A percentile compares a stretch with the other conserved stretches of the same genome.
Conservation (phyloP, 2,797 vertebrate species). For the Onychomys leucogaster region DNA sequence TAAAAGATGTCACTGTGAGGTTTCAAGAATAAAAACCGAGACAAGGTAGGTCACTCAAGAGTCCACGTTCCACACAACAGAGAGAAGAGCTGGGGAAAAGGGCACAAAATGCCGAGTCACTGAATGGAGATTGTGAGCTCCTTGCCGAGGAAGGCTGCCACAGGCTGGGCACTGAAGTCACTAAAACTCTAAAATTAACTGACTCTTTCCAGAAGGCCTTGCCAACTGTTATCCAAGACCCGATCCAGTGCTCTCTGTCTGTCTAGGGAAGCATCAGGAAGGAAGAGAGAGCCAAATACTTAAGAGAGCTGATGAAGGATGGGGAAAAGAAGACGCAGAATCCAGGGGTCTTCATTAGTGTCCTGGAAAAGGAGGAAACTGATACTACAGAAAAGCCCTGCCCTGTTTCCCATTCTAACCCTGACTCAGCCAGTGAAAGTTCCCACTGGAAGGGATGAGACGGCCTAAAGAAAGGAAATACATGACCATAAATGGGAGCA, state of each 20-base stretch:
- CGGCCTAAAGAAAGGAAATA: background rate
- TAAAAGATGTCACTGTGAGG: constrained; percentile 77
- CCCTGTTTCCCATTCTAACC: background rate
- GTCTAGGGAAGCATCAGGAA: constrained; percentile 35
- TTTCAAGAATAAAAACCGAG: constrained; percentile 75
- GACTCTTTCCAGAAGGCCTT: constrained; percentile 42
- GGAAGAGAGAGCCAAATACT: constrained; percentile 19
- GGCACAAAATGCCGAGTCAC: constrained; percentile 84
- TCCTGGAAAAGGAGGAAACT: constrained; percentile 11
- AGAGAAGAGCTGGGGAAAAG: constrained; percentile 80
- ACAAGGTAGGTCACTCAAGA: constrained; percentile 78
- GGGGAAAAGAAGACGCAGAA: background rate
- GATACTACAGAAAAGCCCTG: background rate
- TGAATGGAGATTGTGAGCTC: constrained; percentile 81
- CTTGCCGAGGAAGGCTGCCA: constrained; percentile 78
- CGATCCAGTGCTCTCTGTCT: constrained; percentile 53
- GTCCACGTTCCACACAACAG: constrained; percentile 80
- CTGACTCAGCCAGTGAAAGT: constrained; percentile 8
- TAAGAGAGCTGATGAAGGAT: background rate
- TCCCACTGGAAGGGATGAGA: background rate
- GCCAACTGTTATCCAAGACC: constrained; percentile 61
- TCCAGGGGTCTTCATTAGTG: background rate
- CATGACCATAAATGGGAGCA: background rate
- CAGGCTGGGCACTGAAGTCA: constrained; percentile 82
- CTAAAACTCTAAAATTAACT: constrained; percentile 79